Evolutionary conservation across 1,140 invertebrate genomes (phyloP), one percentile per base, ranked within the genome.

Genomic region (Calliphora vicina): DNA sequence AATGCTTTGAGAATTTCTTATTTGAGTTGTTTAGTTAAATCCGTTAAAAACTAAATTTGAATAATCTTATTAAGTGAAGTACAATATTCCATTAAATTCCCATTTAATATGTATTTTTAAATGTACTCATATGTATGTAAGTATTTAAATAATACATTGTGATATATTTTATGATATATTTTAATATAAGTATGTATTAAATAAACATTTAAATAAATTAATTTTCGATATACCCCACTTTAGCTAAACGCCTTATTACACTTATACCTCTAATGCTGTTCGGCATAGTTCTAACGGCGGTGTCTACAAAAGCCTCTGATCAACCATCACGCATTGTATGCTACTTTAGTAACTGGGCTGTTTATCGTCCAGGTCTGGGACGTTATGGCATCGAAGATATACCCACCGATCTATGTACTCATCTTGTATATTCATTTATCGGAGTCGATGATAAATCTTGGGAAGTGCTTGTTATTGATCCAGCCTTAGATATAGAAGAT

Each of bases 291-390:
- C 81, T 71, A 15, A 61, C 84, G 10, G 82, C 85, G 42, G 50
- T 15, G 12, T 13, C 29, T 0, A 80, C 83, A 57, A 6, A 67
- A 72, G 87, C 81, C 43, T 76, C 42, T 1, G 86, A 88, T 17
- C 87, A 87, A 57, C 84, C 86, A 0, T 92, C 93, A 13, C 93
- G 95, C 88, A 93, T 96, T 76, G 95, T 96, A 29, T 97, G 96
- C 87, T 97, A 97, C 92, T 97, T 97, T 91, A 97, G 95, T 87
- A 97, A 97, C 87, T 98, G 97, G 97, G 97, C 97, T 5, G 93
- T 97, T n/a, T 96, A 97, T 90, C 92, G 96, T 45, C 95, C 96
- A 0, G 96, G 94, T 6, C 91, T 95, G 8, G 96, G 96, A 4
- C 94, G 93, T 50, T 97, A 97, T 87, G 94, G 92, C 1, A 94